These are phyloP conservation scores for Pelodiscus sinensis DNA, from an alignment of 2,113 vertebrate species.

Conservation along the genomic window DNA sequence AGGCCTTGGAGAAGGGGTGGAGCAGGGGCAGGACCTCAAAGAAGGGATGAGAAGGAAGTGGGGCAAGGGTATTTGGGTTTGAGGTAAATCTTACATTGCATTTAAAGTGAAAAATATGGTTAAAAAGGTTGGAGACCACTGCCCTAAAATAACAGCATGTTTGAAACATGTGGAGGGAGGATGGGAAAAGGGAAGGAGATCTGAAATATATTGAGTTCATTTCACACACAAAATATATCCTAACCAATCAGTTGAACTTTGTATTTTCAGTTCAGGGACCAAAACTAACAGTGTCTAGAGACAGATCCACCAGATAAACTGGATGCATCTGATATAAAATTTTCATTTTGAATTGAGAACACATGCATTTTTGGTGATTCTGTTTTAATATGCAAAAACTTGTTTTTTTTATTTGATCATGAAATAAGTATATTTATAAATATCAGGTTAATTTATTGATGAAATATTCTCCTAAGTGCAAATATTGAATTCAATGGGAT, in stretches of 20 bases:
- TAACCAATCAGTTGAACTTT: not conserved
- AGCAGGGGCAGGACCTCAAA: too few species aligned
- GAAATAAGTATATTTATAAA: not conserved
- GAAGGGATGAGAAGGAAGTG: too few species aligned
- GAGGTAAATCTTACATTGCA: too few species aligned
- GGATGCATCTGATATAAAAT: not conserved
- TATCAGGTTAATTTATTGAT: not conserved
- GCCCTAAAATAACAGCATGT: not conserved
- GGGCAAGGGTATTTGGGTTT: too few species aligned
- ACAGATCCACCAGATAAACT: too few species aligned
- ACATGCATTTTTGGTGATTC: not conserved
- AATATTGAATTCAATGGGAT: not conserved
- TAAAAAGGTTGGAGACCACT: too few species aligned
- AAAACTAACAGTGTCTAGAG: not conserved
- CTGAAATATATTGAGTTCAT: not conserved
- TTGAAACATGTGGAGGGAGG: not conserved
- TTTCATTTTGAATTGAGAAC: not conserved
- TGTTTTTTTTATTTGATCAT: not conserved
- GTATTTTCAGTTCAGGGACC: not conserved
- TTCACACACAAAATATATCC: not conserved
- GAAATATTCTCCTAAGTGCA: not conserved
- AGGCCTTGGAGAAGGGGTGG: too few species aligned
- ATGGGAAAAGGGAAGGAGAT: not conserved
- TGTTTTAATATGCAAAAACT: not conserved
- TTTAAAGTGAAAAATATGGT: too few species aligned